Base-by-base conservation (phyloP, 2,888 invertebrate species). In the Gryllus longicercus region DNA sequence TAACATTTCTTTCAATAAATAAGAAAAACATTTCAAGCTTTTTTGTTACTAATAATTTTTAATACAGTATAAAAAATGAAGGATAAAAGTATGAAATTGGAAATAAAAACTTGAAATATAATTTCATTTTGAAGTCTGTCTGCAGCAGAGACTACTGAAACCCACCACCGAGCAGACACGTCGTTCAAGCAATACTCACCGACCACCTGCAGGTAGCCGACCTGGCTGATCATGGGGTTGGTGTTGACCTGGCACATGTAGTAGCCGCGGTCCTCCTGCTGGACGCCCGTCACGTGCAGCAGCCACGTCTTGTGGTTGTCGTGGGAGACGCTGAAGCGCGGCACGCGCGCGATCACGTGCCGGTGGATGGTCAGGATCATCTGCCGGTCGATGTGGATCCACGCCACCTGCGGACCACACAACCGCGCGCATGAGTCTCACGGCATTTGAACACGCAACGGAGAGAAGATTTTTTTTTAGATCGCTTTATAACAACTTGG, bases 211-310 rank as follows among this genome's bases (percentile, higher is more conserved):
- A 97, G 91, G 86, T 95, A 96, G 81, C 97, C 97, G 74, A 96
- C 95, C 91, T 96, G 96, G 86, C 95, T 96, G 86, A 96, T 96
- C 96, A 96, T 96, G 0, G 97, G 97, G 87, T 95, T 94, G 78
- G 96, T 96, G 88, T 97, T 97, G 84, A 93, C 91, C 88, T 95
- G 95, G 87, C 95, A 95, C 94, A 95, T 95, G 88, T 95, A 95
- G 88, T 95, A 95, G 74, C 96, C 96, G 74, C 96, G 90, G 88
- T 97, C 96, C 85, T 95, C 95, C 86, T 95, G 95, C 88, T 96
- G 96, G 79, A 96, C 96, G 85, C 95, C 95, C 86, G 93, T 95
- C 84, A 97, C 96, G 88, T 96, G 96, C 82, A 97, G 90, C 82
- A 95, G 88, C 96, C 96, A 96, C 78, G 96, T 96, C 90, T 95